Evolutionary conservation across 2,797 vertebrate species (phyloP), one percentile per base, ranked within the genome.

Genomic region (Clamator glandarius): DNA sequence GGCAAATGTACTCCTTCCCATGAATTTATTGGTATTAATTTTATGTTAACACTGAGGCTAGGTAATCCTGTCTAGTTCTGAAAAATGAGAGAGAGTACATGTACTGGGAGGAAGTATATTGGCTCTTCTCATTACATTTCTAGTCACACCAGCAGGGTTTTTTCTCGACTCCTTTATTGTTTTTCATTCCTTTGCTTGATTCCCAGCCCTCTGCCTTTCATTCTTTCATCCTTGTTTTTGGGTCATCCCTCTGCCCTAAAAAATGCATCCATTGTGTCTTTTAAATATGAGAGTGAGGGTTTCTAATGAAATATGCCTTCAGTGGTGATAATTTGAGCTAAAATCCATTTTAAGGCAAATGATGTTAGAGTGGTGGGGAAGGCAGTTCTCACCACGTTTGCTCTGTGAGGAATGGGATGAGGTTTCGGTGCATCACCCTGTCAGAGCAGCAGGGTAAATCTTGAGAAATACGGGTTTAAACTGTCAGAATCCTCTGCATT

Each of bases 351-450:
- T 4, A 76, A 73, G 7, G 29, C 79, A 24, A 39, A 8, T 13
- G 9, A 17, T 4, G 29, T 57, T 21, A 44, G 13, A 11, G 11
- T 1, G 2, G 6, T 24, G 8, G 8, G 26, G 12, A 79, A 10
- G 33, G 28, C 36, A 36, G 10, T 12, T 89, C 55, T 81, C 29
- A 25, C 26, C 33, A 16, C 11, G 41, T 26, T 57, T 25, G 18
- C 9, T 20, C 0, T 31, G 8, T 48, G 17, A 59, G 7, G 28
- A 31, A 8, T 19, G 17, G 84, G 33, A 72, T 41, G 18, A 50
- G 21, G 7, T 58, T 85, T 79, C 62, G 2, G 0, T 74, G 36
- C 54, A 67, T 57, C 0, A 0, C 17, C 2, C 25, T 51, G 14
- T 23, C 50, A 78, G 15, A 64, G 8, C 9, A 75, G 46, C 2